phyloP scores from a whole-genome alignment of 2,797 vertebrate genomes.

The Babyrousa celebensis region DNA sequence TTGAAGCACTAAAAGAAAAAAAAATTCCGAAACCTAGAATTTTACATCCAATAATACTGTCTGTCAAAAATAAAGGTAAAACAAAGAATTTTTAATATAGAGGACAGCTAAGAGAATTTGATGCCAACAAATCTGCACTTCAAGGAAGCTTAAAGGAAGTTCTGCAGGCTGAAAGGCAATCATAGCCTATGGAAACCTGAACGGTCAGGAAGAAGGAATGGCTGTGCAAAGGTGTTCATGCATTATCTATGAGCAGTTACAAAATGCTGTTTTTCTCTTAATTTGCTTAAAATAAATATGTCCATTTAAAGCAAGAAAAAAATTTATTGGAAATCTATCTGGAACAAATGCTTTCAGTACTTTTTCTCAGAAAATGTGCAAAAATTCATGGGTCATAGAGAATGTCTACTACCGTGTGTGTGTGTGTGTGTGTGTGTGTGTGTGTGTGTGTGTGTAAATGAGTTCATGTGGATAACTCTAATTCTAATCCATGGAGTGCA shows the following conservation, averaged over 20 bases:
- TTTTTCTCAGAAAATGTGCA: background rate
- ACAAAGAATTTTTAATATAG: background rate
- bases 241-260: background rate
- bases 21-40: background rate
- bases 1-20: background rate
- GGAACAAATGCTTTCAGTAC: background rate
- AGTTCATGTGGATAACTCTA: background rate
- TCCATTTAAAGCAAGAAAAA: background rate
- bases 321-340: background rate
- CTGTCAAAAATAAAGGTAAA: constrained; percentile 13
- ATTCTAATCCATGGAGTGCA: background rate
- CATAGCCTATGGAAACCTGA: background rate
- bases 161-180: background rate
- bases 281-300: background rate
- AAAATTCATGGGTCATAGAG: background rate
- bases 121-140: background rate
- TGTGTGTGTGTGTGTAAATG: background rate
- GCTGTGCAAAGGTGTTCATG: background rate
- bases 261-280: background rate
- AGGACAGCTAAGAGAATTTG: background rate
- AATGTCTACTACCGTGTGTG: no score
- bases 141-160: background rate
- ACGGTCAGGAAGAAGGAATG: background rate
- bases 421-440: background rate
- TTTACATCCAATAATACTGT: background rate